Base-by-base conservation (phyloP, 2,797 vertebrate species). In the Phrynocephalus forsythii region DNA sequence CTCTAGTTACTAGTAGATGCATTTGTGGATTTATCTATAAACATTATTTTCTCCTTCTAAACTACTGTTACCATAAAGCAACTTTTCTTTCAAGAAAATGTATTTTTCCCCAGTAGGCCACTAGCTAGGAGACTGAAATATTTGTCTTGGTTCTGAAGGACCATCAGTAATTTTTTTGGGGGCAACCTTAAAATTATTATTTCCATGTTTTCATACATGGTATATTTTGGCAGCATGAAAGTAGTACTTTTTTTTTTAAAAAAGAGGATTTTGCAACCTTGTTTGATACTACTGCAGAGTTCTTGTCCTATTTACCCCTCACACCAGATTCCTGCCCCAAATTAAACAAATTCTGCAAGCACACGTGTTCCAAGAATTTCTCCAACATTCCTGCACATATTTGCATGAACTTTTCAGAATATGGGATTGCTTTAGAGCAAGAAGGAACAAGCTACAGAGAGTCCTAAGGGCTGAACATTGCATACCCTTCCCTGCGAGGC, bases 321-420 rank as follows among this genome's bases (percentile, higher is more conserved):
- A 56, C 60, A 88, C 68, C 71, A 88, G 44, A 81, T 22, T 84
- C 33, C 52, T 84, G 67, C 67, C 67, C 69, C 56, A 75, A 81
- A 67, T 24, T 44, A 52, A 50, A n/a, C 22, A 68, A 76, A 75
- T 67, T 73, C 72, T 56, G 48, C 63, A 82, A 87, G 63, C 66
- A 72, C 52, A 83, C 15, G 77, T 63, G 44, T 60, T 15, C 66
- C 44, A 48, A 86, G 60, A 60, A 79, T 38, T 33, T 86, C 79
- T 71, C 50, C 50, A 80, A 63, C 11, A 24, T 73, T n/a, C 80
- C 6, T 63, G 85, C 69, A 48, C 30, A 81, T 56, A 28, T 73
- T 72, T 86, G 85, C 85, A 79, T 72, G 30, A 22, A 26, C 66
- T 44, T 6, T 1, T 60, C 4, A 84, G 48, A 71, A 26, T 22